A percentile compares a stretch with the other conserved stretches of the same genome.
Conservation (phyloP, 2,797 vertebrate genomes). For the Enteromius fasciolatus region DNA sequence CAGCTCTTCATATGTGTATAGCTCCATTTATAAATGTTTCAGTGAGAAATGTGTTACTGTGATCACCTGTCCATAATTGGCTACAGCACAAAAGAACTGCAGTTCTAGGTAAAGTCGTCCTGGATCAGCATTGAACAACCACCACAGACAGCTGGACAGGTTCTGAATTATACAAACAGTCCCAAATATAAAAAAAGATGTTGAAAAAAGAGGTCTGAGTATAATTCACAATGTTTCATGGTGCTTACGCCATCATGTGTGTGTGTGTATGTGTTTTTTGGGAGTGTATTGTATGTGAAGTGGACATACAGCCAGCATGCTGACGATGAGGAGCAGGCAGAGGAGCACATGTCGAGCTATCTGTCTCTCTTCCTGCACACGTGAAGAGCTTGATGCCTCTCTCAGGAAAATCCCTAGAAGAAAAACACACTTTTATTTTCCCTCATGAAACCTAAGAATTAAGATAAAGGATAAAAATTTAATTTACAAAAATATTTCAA, state of each 20-base stretch:
- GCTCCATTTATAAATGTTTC: not conserved
- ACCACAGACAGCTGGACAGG: conserved; percentile 97
- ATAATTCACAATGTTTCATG: not conserved
- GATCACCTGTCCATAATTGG: conserved; percentile 95
- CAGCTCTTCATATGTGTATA: not conserved
- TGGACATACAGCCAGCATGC: conserved; percentile 88
- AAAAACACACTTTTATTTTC: conserved; percentile 21
- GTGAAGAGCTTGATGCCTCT: conserved; percentile 78
- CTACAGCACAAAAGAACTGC: conserved; percentile 96
- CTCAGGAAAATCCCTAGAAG: conserved; percentile 76
- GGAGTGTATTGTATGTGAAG: not conserved
- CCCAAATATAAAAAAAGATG: not conserved
- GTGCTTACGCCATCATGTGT: not conserved
- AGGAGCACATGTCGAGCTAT: conserved; percentile 90
- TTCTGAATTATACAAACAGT: conserved; percentile 75
- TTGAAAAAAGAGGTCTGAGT: conserved; percentile 11
- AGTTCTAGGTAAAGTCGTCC: conserved; percentile 94
- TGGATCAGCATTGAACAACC: conserved; percentile 92
- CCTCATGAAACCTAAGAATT: not conserved
- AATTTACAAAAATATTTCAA: conserved; percentile 60
- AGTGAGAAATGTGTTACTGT: conserved; percentile 38
- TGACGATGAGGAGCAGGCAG: conserved; percentile 90
- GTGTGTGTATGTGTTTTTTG: not conserved
- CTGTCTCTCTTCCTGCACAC: conserved; percentile 83
- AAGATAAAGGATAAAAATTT: not conserved